Evolutionary conservation across 2,797 vertebrate species (phyloP).

Genomic region (Botia kubotai): DNA sequence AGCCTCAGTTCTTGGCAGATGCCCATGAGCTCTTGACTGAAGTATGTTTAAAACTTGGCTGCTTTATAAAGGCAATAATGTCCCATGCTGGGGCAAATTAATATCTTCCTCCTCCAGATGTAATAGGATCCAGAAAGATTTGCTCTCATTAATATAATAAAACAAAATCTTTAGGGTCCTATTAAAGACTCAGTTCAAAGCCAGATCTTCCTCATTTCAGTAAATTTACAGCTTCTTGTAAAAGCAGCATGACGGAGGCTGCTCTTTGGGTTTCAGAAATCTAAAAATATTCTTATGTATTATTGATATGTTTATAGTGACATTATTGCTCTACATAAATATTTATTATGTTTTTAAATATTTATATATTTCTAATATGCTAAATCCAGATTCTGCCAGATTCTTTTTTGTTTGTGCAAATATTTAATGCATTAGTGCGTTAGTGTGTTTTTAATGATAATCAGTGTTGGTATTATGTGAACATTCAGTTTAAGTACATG

Average conservation of each 20-base stretch:
- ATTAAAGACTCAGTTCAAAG: conserved; percentile 16
- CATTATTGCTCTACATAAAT: not conserved
- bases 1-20: conserved; percentile 1
- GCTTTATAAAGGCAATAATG: conserved; percentile 12
- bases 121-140: conserved; percentile 44
- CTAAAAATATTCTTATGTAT: not conserved
- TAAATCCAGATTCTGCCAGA: not conserved
- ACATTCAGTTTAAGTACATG: not conserved
- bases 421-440: not conserved
- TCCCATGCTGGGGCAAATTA: conserved; percentile 16
- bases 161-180: conserved; percentile 18
- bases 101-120: conserved; percentile 12
- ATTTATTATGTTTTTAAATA: not conserved
- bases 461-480: not conserved
- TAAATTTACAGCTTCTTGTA: not conserved
- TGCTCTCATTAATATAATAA: conserved; percentile 46
- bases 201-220: conserved; percentile 1
- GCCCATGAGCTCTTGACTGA: not conserved
- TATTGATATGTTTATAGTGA: not conserved
- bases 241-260: not conserved
- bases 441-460: not conserved
- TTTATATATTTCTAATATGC: not conserved
- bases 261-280: conserved; percentile 11
- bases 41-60: conserved; percentile 9
- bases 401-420: not conserved